Percentiles rank a stretch among this genome's conserved stretches.
Conservation (phyloP, 2,888 invertebrate genomes). For the Acanthopleura granulata region DNA sequence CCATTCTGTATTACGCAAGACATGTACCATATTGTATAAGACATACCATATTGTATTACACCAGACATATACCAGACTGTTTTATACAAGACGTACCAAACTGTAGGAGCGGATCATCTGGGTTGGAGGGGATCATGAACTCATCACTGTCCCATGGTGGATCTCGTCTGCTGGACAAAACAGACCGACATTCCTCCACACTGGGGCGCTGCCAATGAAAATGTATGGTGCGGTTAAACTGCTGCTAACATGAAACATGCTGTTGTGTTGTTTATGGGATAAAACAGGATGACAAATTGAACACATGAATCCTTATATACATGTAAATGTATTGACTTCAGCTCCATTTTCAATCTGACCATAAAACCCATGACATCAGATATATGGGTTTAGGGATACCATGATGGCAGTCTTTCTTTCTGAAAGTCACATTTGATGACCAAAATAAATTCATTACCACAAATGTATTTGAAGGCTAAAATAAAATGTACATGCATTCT, state of each 20-base stretch:
- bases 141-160: constrained; percentile 49
- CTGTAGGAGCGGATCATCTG: constrained; percentile 51
- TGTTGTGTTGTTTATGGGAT: not conserved
- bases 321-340: no score
- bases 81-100: constrained; percentile 42
- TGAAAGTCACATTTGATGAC: no score
- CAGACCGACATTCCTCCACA: constrained; percentile 23
- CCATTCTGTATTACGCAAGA: no score
- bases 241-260: no score
- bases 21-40: not conserved
- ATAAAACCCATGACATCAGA: no score
- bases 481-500: no score
- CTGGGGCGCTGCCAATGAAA: constrained; percentile 29
- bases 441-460: no score
- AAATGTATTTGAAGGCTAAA: no score
- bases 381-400: no score
- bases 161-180: not conserved
- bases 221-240: not conserved
- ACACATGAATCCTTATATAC: no score
- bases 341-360: no score
- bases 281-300: not conserved
- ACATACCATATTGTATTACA: not conserved
- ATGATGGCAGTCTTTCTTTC: no score
- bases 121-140: constrained; percentile 49
- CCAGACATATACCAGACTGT: not conserved